Evolutionary conservation across 1,140 invertebrate species (phyloP).

Genomic region (Drusus annulatus): DNA sequence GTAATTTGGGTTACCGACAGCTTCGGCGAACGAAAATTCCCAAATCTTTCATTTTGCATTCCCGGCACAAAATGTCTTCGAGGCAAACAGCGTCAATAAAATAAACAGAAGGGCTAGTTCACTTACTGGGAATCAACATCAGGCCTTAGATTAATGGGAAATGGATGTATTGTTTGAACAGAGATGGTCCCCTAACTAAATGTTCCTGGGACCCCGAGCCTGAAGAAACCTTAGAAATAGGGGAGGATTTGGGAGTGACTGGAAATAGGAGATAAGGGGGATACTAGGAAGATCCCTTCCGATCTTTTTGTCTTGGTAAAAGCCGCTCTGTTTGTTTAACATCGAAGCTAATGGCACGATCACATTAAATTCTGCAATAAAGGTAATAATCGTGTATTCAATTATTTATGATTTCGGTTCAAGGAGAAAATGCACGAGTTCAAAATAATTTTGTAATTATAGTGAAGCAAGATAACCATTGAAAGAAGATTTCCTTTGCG

Average conservation of each 20-base stretch:
- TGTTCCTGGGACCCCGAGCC: conserved; percentile 18
- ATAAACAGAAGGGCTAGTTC: conserved; percentile 23
- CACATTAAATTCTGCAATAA: too few relatives aligned
- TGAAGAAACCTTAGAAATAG: background rate
- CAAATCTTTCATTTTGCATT: conserved; percentile 21
- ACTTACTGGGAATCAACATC: conserved; percentile 45
- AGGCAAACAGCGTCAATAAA: background rate
- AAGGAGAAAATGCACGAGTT: too few relatives aligned
- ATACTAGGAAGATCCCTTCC: conserved; percentile 42
- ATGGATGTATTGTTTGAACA: conserved; percentile 56
- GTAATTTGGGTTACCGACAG: background rate
- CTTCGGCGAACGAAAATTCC: background rate
- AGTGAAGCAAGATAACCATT: too few relatives aligned
- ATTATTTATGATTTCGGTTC: background rate
- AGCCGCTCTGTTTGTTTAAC: conserved; percentile 19
- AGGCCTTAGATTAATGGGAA: conserved; percentile 51
- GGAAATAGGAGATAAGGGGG: conserved; percentile 52
- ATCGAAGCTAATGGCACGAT: background rate
- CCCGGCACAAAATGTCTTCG: conserved; percentile 3
- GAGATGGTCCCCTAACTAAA: conserved; percentile 40
- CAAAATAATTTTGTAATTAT: too few relatives aligned
- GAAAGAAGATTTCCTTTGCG: too few relatives aligned
- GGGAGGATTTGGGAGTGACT: conserved; percentile 38
- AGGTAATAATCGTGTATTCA: background rate
- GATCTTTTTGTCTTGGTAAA: conserved; percentile 35